These are phyloP conservation scores for Apocrypta bakeri DNA, from an alignment of 1,140 invertebrate species.

Conservation along the genomic window DNA sequence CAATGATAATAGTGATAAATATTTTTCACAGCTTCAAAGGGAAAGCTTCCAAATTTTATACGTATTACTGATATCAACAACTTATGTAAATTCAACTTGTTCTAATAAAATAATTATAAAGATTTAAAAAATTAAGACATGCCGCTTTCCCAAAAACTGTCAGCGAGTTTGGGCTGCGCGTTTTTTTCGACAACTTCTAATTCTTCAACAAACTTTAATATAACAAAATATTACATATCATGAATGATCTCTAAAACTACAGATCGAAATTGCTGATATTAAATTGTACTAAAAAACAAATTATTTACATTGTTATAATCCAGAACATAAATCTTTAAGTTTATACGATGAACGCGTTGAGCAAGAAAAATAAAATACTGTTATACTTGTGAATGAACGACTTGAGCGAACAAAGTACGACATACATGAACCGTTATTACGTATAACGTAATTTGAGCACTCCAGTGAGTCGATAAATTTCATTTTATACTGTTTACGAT, in stretches of 20 bases:
- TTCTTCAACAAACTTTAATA: background rate
- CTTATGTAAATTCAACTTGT: background rate
- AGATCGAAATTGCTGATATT: conserved; percentile 5
- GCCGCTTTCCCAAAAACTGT: conserved; percentile 52
- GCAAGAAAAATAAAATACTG: background rate
- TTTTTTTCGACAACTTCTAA: background rate
- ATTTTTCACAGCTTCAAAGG: conserved; percentile 3
- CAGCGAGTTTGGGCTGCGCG: conserved; percentile 32
- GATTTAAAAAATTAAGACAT: conserved; percentile 42
- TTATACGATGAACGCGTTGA: background rate
- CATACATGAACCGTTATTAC: conserved; percentile 1
- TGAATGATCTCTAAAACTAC: background rate
- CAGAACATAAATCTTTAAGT: background rate
- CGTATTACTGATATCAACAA: background rate
- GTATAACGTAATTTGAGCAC: conserved; percentile 1
- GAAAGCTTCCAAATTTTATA: background rate
- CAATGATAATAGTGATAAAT: background rate
- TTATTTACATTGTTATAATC: conserved; percentile 8
- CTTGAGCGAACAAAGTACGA: conserved; percentile 10
- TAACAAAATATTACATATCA: background rate
- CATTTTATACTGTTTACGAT: background rate
- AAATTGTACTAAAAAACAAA: background rate
- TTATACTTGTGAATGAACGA: background rate
- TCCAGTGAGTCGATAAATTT: background rate
- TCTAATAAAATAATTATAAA: conserved; percentile 34